Evolutionary conservation across 2,113 vertebrate species (phyloP), one percentile per base, ranked within the genome.

Genomic region (Macrotus californicus): DNA sequence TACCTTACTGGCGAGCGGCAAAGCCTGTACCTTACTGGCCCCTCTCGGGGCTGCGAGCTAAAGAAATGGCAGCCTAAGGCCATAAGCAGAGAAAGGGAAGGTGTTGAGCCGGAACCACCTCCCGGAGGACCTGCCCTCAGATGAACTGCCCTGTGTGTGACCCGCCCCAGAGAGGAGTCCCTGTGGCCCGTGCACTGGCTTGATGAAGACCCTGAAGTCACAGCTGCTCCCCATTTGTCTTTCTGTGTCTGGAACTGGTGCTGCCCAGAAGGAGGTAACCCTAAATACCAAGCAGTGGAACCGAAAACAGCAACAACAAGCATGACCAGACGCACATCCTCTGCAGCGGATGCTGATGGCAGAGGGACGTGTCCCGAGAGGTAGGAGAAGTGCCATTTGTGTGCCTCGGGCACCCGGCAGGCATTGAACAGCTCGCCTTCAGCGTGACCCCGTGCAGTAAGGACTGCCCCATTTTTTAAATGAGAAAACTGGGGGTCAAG

Each of bases 121-220:
- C 18, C 41, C 0, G 39, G 7, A 11, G 43, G 26, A 29, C 3
- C 8, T 0, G 1, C 8, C 14, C 4, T 18, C 10, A 36, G 18
- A 34, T 3, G 19, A 26, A 0, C 29, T 18, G 26, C 1, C n/a
- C n/a, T 50, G 39, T 48, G 14, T 21, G 39, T 52, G 73, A 69
- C 34, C 4, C 31, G 59, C 9, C 4, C 4, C 59, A 31, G 59
- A 4, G 59, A 9, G 22, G 56, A 13, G 59, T 21, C 50, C 22
- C 59, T 1, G 59, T 61, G 59, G 61, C 61, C 61, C 14, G 2
- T 0, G 54, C 0, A 0, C 18, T 5, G 2, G 18, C 1, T 0
- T 18, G 1, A 19, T 1, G 34, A 31, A 43, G 1, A 29, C 10
- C 10, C 3, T 24, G 29, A 56, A 26, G 29, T 39, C 76, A 43